Percentiles rank a stretch among this genome's conserved stretches.
These are phyloP conservation scores for Heteronetta atricapilla DNA, from an alignment of 2,113 vertebrate species.

Conservation along the genomic window DNA sequence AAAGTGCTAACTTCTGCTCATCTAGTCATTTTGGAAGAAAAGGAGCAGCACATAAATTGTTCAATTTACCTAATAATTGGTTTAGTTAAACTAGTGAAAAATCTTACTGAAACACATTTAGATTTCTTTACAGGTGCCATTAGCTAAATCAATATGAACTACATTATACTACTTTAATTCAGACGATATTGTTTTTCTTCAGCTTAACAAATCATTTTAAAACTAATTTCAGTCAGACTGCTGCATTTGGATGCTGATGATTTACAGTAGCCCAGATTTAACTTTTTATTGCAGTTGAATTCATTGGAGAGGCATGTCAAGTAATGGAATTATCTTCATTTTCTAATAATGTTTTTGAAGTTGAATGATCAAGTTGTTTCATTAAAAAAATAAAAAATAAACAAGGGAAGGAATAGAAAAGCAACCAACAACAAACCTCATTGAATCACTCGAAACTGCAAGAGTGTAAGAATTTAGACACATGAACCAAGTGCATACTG, in stretches of 20 bases:
- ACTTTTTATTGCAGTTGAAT: neutral
- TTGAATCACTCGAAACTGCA: neutral
- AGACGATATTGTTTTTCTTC: neutral
- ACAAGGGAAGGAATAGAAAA: neutral
- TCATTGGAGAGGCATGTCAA: neutral
- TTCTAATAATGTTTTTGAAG: neutral
- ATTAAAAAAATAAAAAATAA: neutral
- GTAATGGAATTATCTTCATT: neutral
- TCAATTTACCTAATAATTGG: neutral
- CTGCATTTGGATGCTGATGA: neutral
- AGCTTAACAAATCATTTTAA: neutral
- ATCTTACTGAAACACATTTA: neutral
- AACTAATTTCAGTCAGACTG: neutral
- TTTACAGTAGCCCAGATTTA: neutral
- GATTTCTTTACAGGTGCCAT: neutral
- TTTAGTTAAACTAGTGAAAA: neutral
- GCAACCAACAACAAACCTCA: neutral
- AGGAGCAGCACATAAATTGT: neutral
- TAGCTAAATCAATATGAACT: neutral
- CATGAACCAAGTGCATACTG: neutral
- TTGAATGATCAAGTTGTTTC: constrained; percentile 4
- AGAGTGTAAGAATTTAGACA: neutral
- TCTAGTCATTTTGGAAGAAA: neutral
- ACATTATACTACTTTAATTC: neutral
- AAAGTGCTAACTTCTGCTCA: neutral